These are phyloP conservation scores for Cuculus canorus DNA, from an alignment of 2,797 vertebrate species.

Conservation along the genomic window DNA sequence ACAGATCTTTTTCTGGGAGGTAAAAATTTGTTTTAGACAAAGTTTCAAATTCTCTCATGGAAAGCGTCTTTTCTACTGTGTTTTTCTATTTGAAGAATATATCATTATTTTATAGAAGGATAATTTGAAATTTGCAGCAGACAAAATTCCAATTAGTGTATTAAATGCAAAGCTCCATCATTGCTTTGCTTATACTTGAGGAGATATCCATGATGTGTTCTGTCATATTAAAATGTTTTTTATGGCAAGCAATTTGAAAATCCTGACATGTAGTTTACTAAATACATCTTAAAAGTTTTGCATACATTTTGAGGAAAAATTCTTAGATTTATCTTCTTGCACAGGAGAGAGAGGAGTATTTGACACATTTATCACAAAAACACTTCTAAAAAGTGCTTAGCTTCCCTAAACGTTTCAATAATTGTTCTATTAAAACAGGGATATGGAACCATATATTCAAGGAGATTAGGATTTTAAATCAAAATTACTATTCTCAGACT, in stretches of 20 bases:
- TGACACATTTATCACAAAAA: not conserved
- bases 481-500: not conserved
- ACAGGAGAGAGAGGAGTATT: not conserved
- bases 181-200: not conserved
- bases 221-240: not conserved
- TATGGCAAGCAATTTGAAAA: not conserved
- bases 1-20: not conserved
- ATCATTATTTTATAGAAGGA: not conserved
- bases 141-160: not conserved
- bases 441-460: not conserved
- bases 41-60: not conserved
- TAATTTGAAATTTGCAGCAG: not conserved
- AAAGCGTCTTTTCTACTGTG: not conserved
- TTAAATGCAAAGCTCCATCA: not conserved
- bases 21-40: not conserved
- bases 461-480: not conserved
- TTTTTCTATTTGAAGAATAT: not conserved
- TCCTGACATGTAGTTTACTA: not conserved
- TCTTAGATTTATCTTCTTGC: not conserved
- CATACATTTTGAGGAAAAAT: not conserved
- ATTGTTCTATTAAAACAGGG: not conserved
- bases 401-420: not conserved
- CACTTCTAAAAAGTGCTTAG: not conserved
- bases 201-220: not conserved
- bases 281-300: not conserved